Conservation (phyloP, 2,888 invertebrate species). For the Muschampia plurimacula region DNA sequence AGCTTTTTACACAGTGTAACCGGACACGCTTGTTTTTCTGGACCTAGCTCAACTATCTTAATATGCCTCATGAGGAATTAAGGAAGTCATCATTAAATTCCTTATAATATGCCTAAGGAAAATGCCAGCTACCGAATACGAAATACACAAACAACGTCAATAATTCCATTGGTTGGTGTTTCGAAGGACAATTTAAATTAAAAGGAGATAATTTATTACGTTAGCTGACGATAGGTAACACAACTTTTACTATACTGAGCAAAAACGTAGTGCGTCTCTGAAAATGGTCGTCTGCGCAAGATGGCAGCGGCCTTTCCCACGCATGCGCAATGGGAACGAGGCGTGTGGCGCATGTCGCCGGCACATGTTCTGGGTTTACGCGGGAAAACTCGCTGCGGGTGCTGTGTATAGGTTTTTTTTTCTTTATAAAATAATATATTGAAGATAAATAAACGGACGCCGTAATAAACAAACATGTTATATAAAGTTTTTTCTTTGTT, state of each 20-base stretch:
- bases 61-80: background rate
- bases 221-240: constrained; percentile 51
- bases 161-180: too few relatives aligned
- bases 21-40: background rate
- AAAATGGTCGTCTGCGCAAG: constrained; percentile 65
- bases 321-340: constrained; percentile 72
- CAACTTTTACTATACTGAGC: constrained; percentile 58
- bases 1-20: background rate
- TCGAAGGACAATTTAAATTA: constrained; percentile 1
- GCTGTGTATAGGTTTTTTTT: constrained; percentile 53
- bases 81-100: background rate
- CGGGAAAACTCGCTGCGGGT: constrained; percentile 64
- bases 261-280: constrained; percentile 57
- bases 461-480: constrained; percentile 9
- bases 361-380: constrained; percentile 73
- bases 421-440: constrained; percentile 30
- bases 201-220: constrained; percentile 31
- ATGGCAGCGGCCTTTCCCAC: constrained; percentile 73
- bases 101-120: background rate
- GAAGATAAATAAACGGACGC: constrained; percentile 13
- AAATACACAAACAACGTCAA: too few relatives aligned
- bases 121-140: background rate
- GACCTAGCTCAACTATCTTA: background rate
- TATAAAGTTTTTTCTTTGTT: constrained; percentile 12
- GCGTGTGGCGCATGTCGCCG: constrained; percentile 47